Base-by-base conservation (phyloP, 1,140 invertebrate species). In the Acyrthosiphon pisum region DNA sequence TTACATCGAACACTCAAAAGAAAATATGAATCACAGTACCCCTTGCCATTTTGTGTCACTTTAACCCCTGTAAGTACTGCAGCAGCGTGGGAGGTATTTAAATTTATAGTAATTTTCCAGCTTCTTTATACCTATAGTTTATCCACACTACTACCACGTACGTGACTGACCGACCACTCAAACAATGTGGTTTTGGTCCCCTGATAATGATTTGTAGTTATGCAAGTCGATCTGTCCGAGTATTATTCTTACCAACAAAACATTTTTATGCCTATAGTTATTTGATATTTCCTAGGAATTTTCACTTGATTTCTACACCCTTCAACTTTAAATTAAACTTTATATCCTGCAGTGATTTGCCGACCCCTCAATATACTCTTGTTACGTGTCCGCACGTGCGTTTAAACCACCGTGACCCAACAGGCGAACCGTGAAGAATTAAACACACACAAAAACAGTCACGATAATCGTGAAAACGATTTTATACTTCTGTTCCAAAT, bases 331-430 rank as follows among this genome's bases (percentile, higher is more conserved):
- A 76, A 18, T n/a, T 76, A 76, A 76, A 35, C n/a, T 76, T 4
- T n/a, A 68, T 68, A 68, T 18, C 60, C 60, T n/a, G 30, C 30
- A 76, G 60, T n/a, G 30, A 76, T 76, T 76, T 76, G 14, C 60
- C 60, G n/a, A 76, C 60, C 60, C 60, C n/a, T 35, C 60, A 1
- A 76, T 76, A n/a, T 76, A 1, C 30, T 76, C 30, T 18, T 76
- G 11, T 76, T 76, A 76, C 60, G 60, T 35, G 60, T 76, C 60
- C 14, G 60, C 30, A n/a, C 60, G 60, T 76, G 60, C 60, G 30
- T n/a, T n/a, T 76, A 76, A 76, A 76, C 60, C 60, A n/a, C 60
- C 60, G 30, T 76, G n/a, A 76, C 60, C 60, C n/a, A n/a, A 76
- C 60, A 30, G 60, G 14, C n/a, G 60, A 76, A 76, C 60, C 60